Evolutionary conservation across 2,797 vertebrate species (phyloP).

Genomic region (Arremon brunneinucha): DNA sequence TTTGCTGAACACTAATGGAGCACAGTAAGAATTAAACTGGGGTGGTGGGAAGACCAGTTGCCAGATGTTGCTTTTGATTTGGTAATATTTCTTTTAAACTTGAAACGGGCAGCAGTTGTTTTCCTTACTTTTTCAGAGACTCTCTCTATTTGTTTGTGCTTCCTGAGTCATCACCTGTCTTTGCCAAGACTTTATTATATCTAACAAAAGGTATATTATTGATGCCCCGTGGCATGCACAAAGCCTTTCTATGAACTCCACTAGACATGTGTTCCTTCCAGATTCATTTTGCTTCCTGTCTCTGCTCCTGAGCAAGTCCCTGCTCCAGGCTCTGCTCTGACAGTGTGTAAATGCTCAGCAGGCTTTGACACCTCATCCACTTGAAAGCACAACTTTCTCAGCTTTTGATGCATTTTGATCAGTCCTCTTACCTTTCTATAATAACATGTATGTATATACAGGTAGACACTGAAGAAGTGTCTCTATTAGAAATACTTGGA

Average conservation of each 20-base stretch:
- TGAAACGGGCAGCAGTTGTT: neutral
- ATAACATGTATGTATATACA: neutral
- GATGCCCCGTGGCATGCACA: neutral
- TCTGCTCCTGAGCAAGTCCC: neutral
- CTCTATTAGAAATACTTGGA: neutral
- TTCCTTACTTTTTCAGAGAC: neutral
- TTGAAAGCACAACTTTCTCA: neutral
- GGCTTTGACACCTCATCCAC: neutral
- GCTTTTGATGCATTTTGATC: neutral
- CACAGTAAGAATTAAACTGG: neutral
- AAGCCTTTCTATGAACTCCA: constrained; percentile 27
- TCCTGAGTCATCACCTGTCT: constrained; percentile 34
- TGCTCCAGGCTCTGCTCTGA: neutral
- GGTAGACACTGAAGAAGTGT: neutral
- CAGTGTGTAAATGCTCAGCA: neutral
- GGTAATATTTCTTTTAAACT: neutral
- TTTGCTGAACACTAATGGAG: neutral
- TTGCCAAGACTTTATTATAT: constrained; percentile 40
- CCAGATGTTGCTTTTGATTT: neutral
- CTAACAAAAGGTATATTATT: constrained; percentile 36
- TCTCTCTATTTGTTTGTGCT: constrained; percentile 9
- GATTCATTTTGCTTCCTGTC: neutral
- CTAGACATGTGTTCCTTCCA: neutral
- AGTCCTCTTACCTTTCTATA: neutral
- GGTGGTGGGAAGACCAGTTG: neutral